Conservation (phyloP, 2,113 vertebrate species). For the Nycticorax nycticorax region DNA sequence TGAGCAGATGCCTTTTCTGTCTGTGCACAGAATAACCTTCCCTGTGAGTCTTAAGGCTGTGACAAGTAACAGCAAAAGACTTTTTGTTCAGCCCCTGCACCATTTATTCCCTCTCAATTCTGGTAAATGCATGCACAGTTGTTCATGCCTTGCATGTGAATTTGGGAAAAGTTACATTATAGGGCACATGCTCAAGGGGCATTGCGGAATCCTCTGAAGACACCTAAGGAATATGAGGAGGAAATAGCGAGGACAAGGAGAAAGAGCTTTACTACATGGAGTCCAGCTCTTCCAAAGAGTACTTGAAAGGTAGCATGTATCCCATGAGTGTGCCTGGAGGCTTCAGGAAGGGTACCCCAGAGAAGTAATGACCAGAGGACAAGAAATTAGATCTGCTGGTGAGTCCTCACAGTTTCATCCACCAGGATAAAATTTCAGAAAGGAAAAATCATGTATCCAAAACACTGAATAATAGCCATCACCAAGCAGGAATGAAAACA, state of each 20-base stretch:
- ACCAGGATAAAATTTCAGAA: neutral
- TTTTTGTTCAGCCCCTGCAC: neutral
- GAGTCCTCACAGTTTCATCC: neutral
- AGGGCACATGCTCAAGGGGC: neutral
- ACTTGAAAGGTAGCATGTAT: neutral
- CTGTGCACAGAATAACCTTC: neutral
- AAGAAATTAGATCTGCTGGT: neutral
- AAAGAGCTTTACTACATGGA: neutral
- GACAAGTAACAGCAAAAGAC: neutral
- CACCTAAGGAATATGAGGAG: neutral
- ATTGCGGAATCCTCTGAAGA: neutral
- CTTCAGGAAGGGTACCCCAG: neutral
- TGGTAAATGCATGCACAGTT: neutral
- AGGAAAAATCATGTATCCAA: neutral
- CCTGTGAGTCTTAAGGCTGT: neutral
- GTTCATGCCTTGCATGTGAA: fast-evolving
- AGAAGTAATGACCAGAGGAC: neutral
- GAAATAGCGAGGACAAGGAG: neutral
- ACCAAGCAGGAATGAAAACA: neutral
- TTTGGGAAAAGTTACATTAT: neutral
- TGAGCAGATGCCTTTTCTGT: neutral
- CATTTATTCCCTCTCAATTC: neutral
- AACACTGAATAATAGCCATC: neutral
- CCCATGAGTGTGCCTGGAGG: neutral
- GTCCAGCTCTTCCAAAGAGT: neutral